Base-by-base conservation (phyloP, 1,140 invertebrate species). In the Pseudomyrmex concolor region DNA sequence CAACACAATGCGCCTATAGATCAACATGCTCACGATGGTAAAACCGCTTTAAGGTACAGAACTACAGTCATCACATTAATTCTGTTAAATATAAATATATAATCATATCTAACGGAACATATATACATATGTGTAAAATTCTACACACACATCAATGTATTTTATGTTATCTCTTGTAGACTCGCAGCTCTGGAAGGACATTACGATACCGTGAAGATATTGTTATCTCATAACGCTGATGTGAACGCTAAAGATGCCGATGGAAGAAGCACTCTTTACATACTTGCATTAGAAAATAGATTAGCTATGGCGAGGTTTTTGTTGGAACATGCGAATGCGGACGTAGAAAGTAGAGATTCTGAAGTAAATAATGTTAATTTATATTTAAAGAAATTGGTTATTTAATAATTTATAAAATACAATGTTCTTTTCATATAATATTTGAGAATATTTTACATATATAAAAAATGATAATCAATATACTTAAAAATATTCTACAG, bases 161-260 rank as follows among this genome's bases (percentile, higher is more conserved):
- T 34, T 5, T 34, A 34, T 7, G 7, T 34, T 64, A 83, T 10
- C 88, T 77, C 84, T 93, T 90, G 48, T 78, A 96, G 96, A 72
- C 95, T 98, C 59, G 98, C 98, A 43, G 97, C 97, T 12, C 92
- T 98, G 2, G 97, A 98, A 93, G 97, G 97, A 0, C 98, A 99
- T 93, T 96, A 97, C 90, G 97, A 98, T 77, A 96, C 97, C 15
- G 97, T 98, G 4, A 95, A 96, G 84, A 95, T 96, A 55, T 93
- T 98, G 54, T 91, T 98, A 22, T 94, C 95, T 67, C 95, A 97
- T 81, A 97, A 97, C 66, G 97, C 97, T n/a, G 97, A 98, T 93
- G 96, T 98, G 0, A 97, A 99, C 92, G 97, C 97, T 17, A 96
- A 97, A 91, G 98, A 99, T 94, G 97, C 98, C 0, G 98, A 99